These are phyloP conservation scores for Polyploca ridens DNA, from an alignment of 2,888 invertebrate genomes.

Conservation along the genomic window DNA sequence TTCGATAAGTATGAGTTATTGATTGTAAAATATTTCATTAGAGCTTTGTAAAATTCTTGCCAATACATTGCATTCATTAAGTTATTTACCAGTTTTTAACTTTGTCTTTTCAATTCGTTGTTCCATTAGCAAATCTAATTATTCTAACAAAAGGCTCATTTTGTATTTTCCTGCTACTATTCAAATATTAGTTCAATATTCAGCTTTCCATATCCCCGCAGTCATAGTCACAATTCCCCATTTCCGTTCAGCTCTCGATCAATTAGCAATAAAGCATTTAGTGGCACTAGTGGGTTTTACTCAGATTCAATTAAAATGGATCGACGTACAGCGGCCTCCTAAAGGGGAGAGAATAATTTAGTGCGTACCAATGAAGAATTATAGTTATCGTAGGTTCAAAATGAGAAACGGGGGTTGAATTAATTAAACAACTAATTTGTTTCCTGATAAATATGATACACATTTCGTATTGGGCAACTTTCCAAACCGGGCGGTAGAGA, in stretches of 20 bases:
- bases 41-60: too few relatives aligned
- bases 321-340: conserved; percentile 39
- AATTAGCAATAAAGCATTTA: conserved; percentile 62
- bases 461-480: background rate
- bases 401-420: background rate
- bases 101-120: background rate
- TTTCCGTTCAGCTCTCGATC: conserved; percentile 45
- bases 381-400: conserved; percentile 18
- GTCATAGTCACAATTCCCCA: conserved; percentile 31
- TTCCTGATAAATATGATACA: conserved; percentile 4
- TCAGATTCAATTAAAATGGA: conserved; percentile 62
- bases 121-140: background rate
- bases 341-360: conserved; percentile 49
- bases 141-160: background rate
- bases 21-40: background rate
- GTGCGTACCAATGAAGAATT: conserved; percentile 40
- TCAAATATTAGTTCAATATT: background rate
- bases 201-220: conserved; percentile 15
- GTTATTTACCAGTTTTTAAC: too few relatives aligned
- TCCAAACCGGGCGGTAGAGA: background rate
- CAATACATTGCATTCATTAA: too few relatives aligned
- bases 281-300: conserved; percentile 56
- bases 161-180: background rate
- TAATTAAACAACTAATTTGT: conserved; percentile 4
- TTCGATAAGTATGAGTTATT: background rate